Percentiles rank a stretch among this genome's conserved stretches.
Evolutionary conservation across 1,140 invertebrate genomes (phyloP).

Genomic region (Octopus bimaculoides): DNA sequence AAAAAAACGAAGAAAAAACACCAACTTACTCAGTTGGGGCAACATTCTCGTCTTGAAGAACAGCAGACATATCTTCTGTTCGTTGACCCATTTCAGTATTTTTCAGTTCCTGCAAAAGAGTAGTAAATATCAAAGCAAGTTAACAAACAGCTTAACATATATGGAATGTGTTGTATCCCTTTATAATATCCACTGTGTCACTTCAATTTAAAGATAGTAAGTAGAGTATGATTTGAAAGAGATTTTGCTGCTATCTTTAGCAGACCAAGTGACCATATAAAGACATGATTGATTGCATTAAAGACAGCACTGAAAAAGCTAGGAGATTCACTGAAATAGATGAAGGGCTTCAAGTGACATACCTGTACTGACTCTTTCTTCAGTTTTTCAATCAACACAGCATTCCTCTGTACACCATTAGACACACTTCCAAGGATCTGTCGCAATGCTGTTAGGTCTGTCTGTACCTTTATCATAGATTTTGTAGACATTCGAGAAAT

Average conservation of each 20-base stretch:
- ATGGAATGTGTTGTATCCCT: not conserved
- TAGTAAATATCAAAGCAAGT: not conserved
- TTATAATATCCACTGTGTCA: not conserved
- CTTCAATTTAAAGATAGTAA: too few relatives aligned
- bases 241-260: too few relatives aligned
- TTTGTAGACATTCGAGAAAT: constrained; percentile 73
- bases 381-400: constrained; percentile 68
- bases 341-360: not conserved
- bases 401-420: constrained; percentile 60
- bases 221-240: too few relatives aligned
- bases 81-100: constrained; percentile 75
- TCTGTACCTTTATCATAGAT: constrained; percentile 66
- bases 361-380: constrained; percentile 72
- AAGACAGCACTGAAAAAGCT: too few relatives aligned
- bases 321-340: too few relatives aligned
- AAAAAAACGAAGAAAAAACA: not conserved
- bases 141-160: not conserved
- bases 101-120: constrained; percentile 63
- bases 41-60: constrained; percentile 75
- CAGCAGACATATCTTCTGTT: constrained; percentile 73
- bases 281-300: too few relatives aligned
- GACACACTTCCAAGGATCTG: constrained; percentile 65
- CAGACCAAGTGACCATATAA: too few relatives aligned
- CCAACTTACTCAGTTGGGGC: constrained; percentile 66
- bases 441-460: constrained; percentile 67